Conservation (phyloP, 1,140 invertebrate species). For the Nasonia giraulti region DNA sequence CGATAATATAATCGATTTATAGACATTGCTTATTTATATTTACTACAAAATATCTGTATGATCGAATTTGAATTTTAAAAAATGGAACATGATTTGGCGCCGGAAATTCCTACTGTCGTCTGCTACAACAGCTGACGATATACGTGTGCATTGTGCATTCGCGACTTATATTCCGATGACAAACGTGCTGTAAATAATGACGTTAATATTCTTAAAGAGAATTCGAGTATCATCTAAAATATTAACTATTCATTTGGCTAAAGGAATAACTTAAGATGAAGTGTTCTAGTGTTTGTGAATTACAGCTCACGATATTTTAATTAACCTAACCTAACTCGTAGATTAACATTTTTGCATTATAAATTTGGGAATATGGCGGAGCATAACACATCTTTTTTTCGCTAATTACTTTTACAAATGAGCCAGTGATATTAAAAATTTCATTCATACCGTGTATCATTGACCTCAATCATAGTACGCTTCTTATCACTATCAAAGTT, state of each 20-base stretch:
- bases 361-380: too few relatives aligned
- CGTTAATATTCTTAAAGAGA: neutral
- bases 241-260: neutral
- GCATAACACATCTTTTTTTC: neutral
- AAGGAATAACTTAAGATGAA: neutral
- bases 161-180: too few relatives aligned
- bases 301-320: neutral
- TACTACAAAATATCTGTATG: too few relatives aligned
- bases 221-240: neutral
- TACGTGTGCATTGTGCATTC: too few relatives aligned
- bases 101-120: too few relatives aligned
- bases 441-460: neutral
- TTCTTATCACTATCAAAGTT: conserved; percentile 15
- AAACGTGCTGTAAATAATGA: too few relatives aligned
- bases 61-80: too few relatives aligned
- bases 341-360: neutral
- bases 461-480: conserved; percentile 9
- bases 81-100: too few relatives aligned
- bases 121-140: too few relatives aligned
- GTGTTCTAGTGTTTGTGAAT: neutral
- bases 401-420: neutral
- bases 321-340: neutral
- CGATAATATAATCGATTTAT: too few relatives aligned
- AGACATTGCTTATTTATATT: too few relatives aligned
- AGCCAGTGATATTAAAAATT: neutral